These are phyloP conservation scores for Atta colombica DNA, from an alignment of 1,140 invertebrate species.

Conservation along the genomic window DNA sequence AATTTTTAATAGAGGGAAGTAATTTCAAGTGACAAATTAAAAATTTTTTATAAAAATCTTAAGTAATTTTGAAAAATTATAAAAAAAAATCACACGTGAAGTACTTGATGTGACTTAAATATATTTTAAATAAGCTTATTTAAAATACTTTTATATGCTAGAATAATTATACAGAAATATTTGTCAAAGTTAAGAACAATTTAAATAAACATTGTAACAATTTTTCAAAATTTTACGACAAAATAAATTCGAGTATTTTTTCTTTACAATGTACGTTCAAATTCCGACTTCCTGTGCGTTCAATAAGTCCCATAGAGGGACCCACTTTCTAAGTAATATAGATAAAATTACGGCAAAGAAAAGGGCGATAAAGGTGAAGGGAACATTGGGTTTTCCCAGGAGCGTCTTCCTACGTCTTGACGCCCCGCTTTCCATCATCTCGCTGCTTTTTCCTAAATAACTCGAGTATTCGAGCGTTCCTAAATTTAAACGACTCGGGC, in stretches of 20 bases:
- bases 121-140: background rate
- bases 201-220: background rate
- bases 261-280: background rate
- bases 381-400: constrained; percentile 43
- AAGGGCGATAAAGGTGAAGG: constrained; percentile 52
- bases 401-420: background rate
- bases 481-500: constrained; percentile 1
- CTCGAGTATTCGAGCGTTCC: background rate
- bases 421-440: background rate
- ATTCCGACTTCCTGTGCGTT: background rate
- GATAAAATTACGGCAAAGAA: constrained; percentile 28
- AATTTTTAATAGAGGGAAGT: constrained; percentile 4
- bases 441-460: background rate
- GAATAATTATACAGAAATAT: background rate
- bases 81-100: background rate
- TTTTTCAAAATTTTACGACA: background rate
- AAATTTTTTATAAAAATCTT: background rate
- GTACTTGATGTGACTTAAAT: no score
- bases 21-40: background rate
- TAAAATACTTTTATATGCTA: background rate
- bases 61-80: background rate
- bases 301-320: background rate
- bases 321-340: constrained; percentile 16
- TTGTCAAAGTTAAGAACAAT: background rate
- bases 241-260: background rate